Base-by-base conservation (phyloP, 2,113 vertebrate species). In the Acanthochromis polyacanthus region DNA sequence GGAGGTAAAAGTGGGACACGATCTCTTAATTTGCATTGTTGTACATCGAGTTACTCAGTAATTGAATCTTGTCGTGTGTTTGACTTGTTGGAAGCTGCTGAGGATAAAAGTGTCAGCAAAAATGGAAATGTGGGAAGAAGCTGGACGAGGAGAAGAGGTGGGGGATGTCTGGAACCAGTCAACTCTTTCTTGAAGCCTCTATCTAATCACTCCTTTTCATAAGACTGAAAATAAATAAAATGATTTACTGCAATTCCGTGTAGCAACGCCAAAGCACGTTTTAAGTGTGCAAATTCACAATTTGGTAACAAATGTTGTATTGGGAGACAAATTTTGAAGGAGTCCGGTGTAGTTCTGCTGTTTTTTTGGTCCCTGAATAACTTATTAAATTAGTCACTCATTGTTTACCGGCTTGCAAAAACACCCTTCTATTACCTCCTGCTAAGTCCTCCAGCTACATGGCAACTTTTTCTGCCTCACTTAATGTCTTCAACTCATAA, bases 161-260 rank as follows among this genome's bases (percentile, higher is more conserved):
- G 32, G 7, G 32, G 28, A 57, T 17, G 76, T 73, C 55, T 74
- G 74, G 65, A 75, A 66, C 6, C 38, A 66, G 59, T 78, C 75
- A 50, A 6, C 28, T 57, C 58, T 62, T 51, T 55, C 66, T 10
- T 36, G 25, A 25, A 25, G 25, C 3, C 25, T 57, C 69, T 63
- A 11, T 81, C 45, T 77, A 63, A 67, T 84, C 46, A 66, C 30
- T 46, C 28, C 30, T 30, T 30, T 30, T 25, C 25, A 25, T 25
- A 25, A 2, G 5, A 38, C 38, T 40, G 3, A 32, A 65, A 23
- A 32, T 17, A 59, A 12, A 59, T 16, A 11, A 6, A 23, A 11
- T 11, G 8, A 8, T 40, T 19, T 11, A 17, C 14, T 25, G 25
- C 25, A 25, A 25, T 25, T 25, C 40, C 1, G 22, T 15, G 16